Evolutionary conservation across 1,140 invertebrate species (phyloP), one percentile per base, ranked within the genome.

Genomic region (Drosophila mauritiana): DNA sequence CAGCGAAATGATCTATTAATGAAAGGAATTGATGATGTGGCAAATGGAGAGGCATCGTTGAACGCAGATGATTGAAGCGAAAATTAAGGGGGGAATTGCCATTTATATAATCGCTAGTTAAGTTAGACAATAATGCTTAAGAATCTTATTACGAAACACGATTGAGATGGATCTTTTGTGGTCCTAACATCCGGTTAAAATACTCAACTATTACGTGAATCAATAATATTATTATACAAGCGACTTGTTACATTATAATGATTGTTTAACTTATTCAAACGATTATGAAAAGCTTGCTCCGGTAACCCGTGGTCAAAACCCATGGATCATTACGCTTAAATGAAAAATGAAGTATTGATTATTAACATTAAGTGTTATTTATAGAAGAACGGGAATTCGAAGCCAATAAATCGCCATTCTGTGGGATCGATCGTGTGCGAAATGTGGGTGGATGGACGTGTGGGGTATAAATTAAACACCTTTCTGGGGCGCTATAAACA

Each of bases 401-500:
- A 20, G 27, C 27, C 42, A 39, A 56, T 27, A 42, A 56, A 56
- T 42, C 22, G 15, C 37, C 27, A 2, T 36, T 17, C 12, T 4
- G 22, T 42, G 31, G 15, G 37, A 61, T 61, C 11, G 54, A 63
- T 63, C 43, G 55, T 40, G 25, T 40, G 51, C 49, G 34, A 37
- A 46, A 53, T 43, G 73, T 68, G 55, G 37, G 54, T 17, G 36
- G 31, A 27, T 43, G 48, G 13, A 55, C 27, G 55, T 58, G 56
- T 39, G 34, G 36, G 40, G 58, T 39, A 49, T 78, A 63, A 62
- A 74, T 74, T 57, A 64, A 55, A 78, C 52, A 78, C 74, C 73
- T 73, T 58, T 77, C 51, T 42, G 49, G 61, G 15, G 39, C 46
- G 48, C 56, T 78, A 73, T 78, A 73, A 67, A 82, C 78, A 82